Conservation (phyloP, 2,888 invertebrate species). For the Endotricha flammealis region DNA sequence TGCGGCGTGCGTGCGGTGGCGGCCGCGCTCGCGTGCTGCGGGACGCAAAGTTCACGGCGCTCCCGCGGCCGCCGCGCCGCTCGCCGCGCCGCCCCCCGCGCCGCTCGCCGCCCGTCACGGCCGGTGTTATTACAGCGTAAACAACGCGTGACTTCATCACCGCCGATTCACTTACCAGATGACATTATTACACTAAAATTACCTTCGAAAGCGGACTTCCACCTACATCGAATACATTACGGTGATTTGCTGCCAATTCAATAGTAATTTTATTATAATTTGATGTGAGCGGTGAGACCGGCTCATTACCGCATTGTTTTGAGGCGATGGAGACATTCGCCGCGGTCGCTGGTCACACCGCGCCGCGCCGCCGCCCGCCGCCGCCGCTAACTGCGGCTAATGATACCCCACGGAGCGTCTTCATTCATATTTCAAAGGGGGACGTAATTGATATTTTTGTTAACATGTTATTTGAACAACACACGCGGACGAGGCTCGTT, state of each 20-base stretch:
- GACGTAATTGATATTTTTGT: neutral
- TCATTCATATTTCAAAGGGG: conserved; percentile 1
- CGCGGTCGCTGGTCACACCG: conserved; percentile 6
- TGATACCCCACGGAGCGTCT: neutral
- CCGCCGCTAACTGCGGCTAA: neutral
- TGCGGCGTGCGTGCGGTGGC: conserved; percentile 18
- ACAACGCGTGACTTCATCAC: conserved; percentile 55
- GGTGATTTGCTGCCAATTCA: conserved; percentile 42
- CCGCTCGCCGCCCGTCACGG: conserved; percentile 13
- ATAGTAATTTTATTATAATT: conserved; percentile 48
- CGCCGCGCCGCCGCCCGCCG: conserved; percentile 4
- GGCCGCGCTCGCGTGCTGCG: conserved; percentile 22
- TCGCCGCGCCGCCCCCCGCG: conserved; percentile 16
- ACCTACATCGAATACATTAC: conserved; percentile 37
- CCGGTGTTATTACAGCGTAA: conserved; percentile 37
- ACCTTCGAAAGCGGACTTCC: conserved; percentile 30
- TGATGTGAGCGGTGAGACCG: conserved; percentile 25
- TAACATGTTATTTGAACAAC: neutral
- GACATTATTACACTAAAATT: conserved; percentile 54
- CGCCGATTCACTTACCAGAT: conserved; percentile 45
- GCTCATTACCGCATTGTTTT: conserved; percentile 17
- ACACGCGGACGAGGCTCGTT: neutral
- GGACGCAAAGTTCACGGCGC: conserved; percentile 41
- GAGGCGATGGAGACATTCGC: conserved; percentile 16
- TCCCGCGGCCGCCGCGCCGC: conserved; percentile 30